These are phyloP conservation scores for Amblyraja radiata DNA, from an alignment of 2,797 vertebrate species.

Conservation along the genomic window DNA sequence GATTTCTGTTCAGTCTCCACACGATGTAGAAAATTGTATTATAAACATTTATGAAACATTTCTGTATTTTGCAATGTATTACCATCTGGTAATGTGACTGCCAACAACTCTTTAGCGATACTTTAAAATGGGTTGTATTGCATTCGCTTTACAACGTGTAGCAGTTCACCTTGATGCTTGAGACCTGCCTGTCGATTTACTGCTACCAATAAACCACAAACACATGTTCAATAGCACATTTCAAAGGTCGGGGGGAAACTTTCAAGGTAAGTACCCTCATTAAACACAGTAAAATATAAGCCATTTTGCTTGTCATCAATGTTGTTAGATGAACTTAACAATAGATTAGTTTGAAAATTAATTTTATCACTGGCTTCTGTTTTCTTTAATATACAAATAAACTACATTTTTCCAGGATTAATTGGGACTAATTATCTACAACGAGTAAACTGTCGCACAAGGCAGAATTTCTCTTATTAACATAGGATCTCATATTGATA, in stretches of 20 bases:
- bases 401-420: neutral
- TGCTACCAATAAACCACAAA: conserved; percentile 34
- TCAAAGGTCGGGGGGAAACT: conserved; percentile 2
- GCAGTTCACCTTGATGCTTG: conserved; percentile 12
- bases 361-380: conserved; percentile 36
- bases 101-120: neutral
- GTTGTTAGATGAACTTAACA: conserved; percentile 5
- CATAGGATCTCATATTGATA: neutral
- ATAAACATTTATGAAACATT: conserved; percentile 24
- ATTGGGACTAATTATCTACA: neutral
- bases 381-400: conserved; percentile 23
- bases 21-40: neutral
- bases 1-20: neutral
- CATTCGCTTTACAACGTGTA: neutral
- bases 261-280: conserved; percentile 22
- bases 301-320: conserved; percentile 32
- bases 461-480: neutral
- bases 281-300: conserved; percentile 33
- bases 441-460: neutral
- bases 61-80: conserved; percentile 31
- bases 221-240: conserved; percentile 32
- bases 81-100: neutral
- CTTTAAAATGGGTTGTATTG: conserved; percentile 18
- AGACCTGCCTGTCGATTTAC: conserved; percentile 24
- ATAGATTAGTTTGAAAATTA: conserved; percentile 36